Evolutionary conservation across 1,140 invertebrate species (phyloP).

Genomic region (Oscheius sp.): DNA sequence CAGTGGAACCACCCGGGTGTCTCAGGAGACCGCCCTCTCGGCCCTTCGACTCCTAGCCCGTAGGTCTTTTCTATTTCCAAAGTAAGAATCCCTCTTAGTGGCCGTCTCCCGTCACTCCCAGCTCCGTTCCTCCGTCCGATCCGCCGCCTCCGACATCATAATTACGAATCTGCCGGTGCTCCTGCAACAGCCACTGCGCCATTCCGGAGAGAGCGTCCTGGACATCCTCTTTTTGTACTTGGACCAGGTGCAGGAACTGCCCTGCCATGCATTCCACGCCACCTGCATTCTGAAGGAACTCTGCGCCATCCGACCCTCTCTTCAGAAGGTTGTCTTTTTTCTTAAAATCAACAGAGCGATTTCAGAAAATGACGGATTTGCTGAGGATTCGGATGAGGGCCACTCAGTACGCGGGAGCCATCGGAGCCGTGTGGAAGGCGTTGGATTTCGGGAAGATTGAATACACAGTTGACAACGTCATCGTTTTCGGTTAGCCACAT

Average conservation of each 20-base stretch:
- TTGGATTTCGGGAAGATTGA: slow-evolving; percentile 11
- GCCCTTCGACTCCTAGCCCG: slow-evolving; percentile 18
- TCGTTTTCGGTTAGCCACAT: too few relatives aligned
- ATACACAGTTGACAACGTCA: slow-evolving; percentile 18
- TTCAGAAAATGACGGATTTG: slow-evolving; percentile 4
- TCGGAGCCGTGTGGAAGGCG: not conserved
- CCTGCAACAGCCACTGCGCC: not conserved
- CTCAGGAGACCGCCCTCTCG: slow-evolving; percentile 12
- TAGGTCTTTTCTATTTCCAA: not conserved
- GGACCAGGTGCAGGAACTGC: slow-evolving; percentile 14
- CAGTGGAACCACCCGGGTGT: slow-evolving; percentile 4
- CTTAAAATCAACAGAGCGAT: not conserved
- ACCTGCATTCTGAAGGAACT: slow-evolving; percentile 17
- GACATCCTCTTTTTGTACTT: slow-evolving; percentile 26
- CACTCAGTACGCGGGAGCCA: not conserved
- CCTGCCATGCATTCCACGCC: slow-evolving; percentile 14
- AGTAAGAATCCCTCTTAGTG: not conserved
- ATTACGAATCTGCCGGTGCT: slow-evolving; percentile 2
- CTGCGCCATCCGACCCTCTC: slow-evolving; percentile 4
- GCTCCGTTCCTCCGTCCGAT: slow-evolving; percentile 6
- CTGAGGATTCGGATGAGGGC: not conserved
- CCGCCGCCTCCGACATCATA: slow-evolving; percentile 12
- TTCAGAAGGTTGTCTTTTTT: slow-evolving; percentile 7
- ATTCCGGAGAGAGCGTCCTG: not conserved
- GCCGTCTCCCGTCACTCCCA: slow-evolving; percentile 18